Conservation (phyloP, 2,797 vertebrate species). For the Nannoperca obscura region DNA sequence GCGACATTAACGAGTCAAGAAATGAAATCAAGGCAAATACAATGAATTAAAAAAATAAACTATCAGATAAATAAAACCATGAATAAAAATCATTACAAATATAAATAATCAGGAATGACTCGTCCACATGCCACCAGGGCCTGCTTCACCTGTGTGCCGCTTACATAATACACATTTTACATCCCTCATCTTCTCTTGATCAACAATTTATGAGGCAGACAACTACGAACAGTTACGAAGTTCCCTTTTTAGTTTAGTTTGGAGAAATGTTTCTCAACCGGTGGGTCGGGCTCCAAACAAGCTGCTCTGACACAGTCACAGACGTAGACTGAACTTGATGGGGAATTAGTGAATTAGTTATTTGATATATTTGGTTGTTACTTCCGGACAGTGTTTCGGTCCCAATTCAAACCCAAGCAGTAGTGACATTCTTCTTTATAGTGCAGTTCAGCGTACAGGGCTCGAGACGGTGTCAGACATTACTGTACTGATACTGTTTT, state of each 20-base stretch:
- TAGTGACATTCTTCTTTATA: conserved; percentile 27
- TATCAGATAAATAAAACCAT: conserved; percentile 58
- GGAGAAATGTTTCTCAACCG: conserved; percentile 34
- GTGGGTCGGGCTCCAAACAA: conserved; percentile 14
- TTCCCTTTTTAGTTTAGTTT: conserved; percentile 50
- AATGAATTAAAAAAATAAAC: conserved; percentile 67
- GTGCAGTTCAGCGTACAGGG: conserved; percentile 4
- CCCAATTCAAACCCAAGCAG: conserved; percentile 22
- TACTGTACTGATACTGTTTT: neutral
- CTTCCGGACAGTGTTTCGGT: conserved; percentile 14
- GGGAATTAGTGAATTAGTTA: conserved; percentile 1
- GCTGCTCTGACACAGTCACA: conserved; percentile 35
- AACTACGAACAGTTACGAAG: conserved; percentile 45
- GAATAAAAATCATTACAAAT: conserved; percentile 60
- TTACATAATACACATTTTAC: neutral
- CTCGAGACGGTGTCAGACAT: conserved; percentile 26
- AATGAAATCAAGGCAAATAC: conserved; percentile 69
- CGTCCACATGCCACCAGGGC: conserved; percentile 68
- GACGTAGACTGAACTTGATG: neutral
- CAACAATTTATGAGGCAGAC: conserved; percentile 51
- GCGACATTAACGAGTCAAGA: conserved; percentile 37
- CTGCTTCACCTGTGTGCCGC: conserved; percentile 35
- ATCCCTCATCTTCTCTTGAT: conserved; percentile 13
- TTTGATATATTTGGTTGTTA: conserved; percentile 15
- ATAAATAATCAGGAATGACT: conserved; percentile 47